Conservation (phyloP, 2,797 vertebrate genomes). For the Danio jaintianensis region DNA sequence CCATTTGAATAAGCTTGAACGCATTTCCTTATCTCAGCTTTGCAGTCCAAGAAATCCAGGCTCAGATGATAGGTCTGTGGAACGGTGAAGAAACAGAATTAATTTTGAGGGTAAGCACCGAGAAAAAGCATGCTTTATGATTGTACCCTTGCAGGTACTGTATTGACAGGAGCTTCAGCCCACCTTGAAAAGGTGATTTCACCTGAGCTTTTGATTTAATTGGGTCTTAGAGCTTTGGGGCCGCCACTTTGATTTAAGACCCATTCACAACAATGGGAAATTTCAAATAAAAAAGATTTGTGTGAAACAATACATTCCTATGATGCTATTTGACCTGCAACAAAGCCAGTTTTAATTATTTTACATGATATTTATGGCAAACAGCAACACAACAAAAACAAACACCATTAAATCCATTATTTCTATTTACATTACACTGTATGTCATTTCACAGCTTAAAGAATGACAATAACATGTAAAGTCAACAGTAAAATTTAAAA, state of each 20-base stretch:
- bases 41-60: constrained; percentile 44
- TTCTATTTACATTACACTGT: too few relatives aligned
- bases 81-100: constrained; percentile 19
- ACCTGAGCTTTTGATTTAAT: constrained; percentile 28
- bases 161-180: constrained; percentile 11
- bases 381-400: too few relatives aligned
- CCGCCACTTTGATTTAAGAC: constrained; percentile 22
- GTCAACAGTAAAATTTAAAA: too few relatives aligned
- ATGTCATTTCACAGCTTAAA: too few relatives aligned
- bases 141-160: constrained; percentile 26
- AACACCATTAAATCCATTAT: too few relatives aligned
- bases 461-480: too few relatives aligned
- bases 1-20: constrained; percentile 43
- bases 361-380: too few relatives aligned
- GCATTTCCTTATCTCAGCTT: constrained; percentile 46
- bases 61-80: constrained; percentile 36
- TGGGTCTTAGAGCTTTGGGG: not conserved
- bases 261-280: not conserved
- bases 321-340: not conserved
- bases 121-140: constrained; percentile 34
- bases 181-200: constrained; percentile 41
- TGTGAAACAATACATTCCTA: not conserved
- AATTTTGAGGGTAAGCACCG: constrained; percentile 23
- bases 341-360: not conserved
- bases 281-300: not conserved